These are phyloP conservation scores for Semibalanus balanoides DNA, from an alignment of 1,140 invertebrate genomes.

Conservation along the genomic window DNA sequence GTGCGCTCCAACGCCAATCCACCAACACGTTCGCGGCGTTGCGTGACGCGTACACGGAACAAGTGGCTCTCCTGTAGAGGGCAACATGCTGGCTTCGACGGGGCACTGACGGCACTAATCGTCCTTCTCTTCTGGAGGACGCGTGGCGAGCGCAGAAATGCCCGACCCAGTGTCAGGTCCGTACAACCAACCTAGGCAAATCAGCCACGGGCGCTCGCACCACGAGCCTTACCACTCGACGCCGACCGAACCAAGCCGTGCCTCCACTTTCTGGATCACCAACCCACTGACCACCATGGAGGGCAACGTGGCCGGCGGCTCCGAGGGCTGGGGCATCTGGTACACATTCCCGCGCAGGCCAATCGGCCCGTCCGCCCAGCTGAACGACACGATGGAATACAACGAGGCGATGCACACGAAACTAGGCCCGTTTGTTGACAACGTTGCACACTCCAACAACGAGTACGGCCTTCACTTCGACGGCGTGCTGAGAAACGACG, in stretches of 20 bases:
- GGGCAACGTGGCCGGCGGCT: neutral
- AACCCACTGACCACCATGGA: neutral
- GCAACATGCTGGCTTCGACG: neutral
- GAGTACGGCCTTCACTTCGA: neutral
- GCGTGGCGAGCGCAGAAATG: neutral
- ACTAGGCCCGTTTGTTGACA: neutral
- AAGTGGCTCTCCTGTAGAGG: neutral
- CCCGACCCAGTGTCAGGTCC: too few species aligned
- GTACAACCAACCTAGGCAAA: neutral
- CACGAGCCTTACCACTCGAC: neutral
- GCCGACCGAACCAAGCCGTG: neutral
- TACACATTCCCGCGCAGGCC: neutral
- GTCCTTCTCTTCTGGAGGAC: neutral
- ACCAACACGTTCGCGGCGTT: neutral
- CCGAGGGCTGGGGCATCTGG: slow-evolving; percentile 1
- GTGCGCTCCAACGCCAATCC: neutral
- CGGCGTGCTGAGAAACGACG: neutral
- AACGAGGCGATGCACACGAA: neutral
- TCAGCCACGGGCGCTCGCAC: too few species aligned
- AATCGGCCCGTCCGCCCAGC: neutral
- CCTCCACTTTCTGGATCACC: slow-evolving; percentile 4
- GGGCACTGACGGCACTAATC: neutral
- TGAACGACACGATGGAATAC: neutral
- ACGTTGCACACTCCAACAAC: neutral
- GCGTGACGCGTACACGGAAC: slow-evolving; percentile 1